A percentile compares a stretch with the other conserved stretches of the same genome.
Conservation (phyloP, 2,797 vertebrate genomes). For the Acipenser oxyrinchus region DNA sequence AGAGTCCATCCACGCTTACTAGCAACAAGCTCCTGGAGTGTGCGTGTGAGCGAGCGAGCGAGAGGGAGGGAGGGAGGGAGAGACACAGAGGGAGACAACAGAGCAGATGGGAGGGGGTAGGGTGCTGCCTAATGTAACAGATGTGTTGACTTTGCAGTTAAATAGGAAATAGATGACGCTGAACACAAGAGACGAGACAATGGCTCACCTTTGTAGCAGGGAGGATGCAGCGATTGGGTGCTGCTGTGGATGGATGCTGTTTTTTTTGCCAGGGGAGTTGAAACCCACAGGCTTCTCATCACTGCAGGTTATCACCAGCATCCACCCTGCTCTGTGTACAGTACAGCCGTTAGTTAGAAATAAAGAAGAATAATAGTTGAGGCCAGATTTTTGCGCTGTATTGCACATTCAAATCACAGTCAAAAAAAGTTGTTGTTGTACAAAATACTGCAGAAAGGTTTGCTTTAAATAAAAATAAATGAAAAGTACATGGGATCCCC, state of each 20-base stretch:
- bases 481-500: too few relatives aligned
- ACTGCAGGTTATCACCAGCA: background rate
- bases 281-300: background rate
- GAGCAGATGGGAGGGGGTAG: constrained; percentile 40
- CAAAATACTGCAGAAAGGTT: too few relatives aligned
- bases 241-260: background rate
- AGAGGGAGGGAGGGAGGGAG: constrained; percentile 9
- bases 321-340: background rate
- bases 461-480: too few relatives aligned
- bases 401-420: too few relatives aligned
- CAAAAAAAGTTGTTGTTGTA: too few relatives aligned
- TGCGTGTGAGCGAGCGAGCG: background rate
- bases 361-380: too few relatives aligned
- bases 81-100: constrained; percentile 29
- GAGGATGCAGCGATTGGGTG: background rate
- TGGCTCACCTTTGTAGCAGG: constrained; percentile 19
- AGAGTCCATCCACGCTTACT: constrained; percentile 47
- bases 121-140: constrained; percentile 32
- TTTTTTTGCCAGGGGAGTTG: constrained; percentile 6
- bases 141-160: constrained; percentile 46
- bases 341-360: too few relatives aligned
- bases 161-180: constrained; percentile 35
- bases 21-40: constrained; percentile 20
- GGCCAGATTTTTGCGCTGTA: too few relatives aligned
- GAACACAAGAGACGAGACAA: constrained; percentile 19